Evolutionary conservation across 2,113 vertebrate species (phyloP).

Genomic region (Corythoichthys haematopterus): DNA sequence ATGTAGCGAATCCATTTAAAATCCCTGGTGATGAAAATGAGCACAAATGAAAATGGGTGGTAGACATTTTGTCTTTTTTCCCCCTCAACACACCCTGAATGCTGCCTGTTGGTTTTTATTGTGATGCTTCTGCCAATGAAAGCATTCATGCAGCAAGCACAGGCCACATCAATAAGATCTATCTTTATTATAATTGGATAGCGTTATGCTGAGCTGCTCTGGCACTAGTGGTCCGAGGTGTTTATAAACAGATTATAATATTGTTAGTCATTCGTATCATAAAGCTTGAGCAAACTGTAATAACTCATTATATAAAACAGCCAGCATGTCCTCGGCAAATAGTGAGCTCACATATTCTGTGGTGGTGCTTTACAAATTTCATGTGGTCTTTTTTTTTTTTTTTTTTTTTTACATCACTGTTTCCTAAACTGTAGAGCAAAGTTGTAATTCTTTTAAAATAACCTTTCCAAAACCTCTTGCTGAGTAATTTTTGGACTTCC

Average conservation of each 20-base stretch:
- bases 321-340: not conserved
- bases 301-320: not conserved
- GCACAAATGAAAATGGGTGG: conserved; percentile 52
- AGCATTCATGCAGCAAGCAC: conserved; percentile 25
- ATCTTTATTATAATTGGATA: conserved; percentile 28
- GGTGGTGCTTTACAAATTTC: not conserved
- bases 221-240: not conserved
- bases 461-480: not conserved
- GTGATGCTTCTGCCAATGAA: conserved; percentile 42
- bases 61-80: conserved; percentile 28
- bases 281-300: not conserved
- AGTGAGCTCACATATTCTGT: not conserved
- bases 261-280: not conserved
- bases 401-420: not conserved
- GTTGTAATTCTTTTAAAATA: not conserved
- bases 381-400: not conserved
- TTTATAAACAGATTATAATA: not conserved
- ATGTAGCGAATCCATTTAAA: conserved; percentile 45
- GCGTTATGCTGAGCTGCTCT: conserved; percentile 25
- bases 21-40: conserved; percentile 48
- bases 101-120: conserved; percentile 36
- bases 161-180: conserved; percentile 25
- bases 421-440: not conserved
- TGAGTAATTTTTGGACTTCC: not conserved
- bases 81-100: conserved; percentile 25